phyloP scores from a whole-genome alignment of 2,113 vertebrate species.

The Anthoscopus minutus region DNA sequence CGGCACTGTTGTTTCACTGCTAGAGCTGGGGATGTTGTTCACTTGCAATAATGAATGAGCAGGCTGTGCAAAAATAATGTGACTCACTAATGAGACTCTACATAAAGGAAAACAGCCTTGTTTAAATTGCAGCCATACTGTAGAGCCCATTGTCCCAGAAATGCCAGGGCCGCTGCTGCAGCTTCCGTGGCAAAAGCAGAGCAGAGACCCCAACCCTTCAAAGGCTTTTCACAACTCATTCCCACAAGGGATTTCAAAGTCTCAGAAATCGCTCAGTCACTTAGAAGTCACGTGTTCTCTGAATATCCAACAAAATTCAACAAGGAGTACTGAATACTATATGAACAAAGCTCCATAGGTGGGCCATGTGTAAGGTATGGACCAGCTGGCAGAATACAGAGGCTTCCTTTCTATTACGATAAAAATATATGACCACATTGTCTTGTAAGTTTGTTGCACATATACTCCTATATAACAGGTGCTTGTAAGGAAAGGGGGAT shows the following conservation, averaged over 20 bases:
- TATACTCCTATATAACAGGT: not conserved
- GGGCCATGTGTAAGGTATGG: accelerated
- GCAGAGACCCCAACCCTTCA: not conserved
- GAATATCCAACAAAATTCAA: not conserved
- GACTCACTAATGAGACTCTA: not conserved
- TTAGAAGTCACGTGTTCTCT: not conserved
- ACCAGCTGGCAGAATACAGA: not conserved
- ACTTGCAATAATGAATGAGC: not conserved
- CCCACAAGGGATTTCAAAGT: not conserved
- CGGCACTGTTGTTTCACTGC: not conserved
- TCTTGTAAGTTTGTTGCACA: not conserved
- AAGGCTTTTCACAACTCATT: not conserved
- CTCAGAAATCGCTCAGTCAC: not conserved
- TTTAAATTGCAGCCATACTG: not conserved
- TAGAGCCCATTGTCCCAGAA: not conserved
- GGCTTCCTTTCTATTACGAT: not conserved
- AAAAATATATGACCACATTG: not conserved
- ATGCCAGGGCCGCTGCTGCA: not conserved
- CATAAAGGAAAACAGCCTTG: not conserved
- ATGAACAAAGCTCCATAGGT: not conserved
- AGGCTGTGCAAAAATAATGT: not conserved
- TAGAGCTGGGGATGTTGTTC: not conserved
- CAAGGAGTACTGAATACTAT: not conserved
- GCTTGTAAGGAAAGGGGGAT: not conserved
- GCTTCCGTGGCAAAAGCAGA: not conserved